Base-by-base conservation (phyloP, 2,888 invertebrate species). In the Pachliopta kotzebuea region DNA sequence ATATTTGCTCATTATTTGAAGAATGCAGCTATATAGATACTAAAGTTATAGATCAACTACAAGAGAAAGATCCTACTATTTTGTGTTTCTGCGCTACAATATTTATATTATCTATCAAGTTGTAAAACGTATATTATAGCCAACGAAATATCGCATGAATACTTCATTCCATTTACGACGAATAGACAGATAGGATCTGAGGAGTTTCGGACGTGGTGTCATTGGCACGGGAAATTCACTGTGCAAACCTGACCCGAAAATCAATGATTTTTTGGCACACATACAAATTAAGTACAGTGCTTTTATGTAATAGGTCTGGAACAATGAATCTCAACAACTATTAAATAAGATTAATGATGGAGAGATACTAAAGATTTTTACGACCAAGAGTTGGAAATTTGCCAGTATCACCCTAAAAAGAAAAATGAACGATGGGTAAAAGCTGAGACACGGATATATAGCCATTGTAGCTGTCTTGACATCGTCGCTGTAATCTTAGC, bases 401-500 rank as follows among this genome's bases (percentile, higher is more conserved):
- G 45, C 45, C 45, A 45, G n/a, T 45, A n/a, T 45, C 6, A n/a
- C 45, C 18, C 6, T 45, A 18, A 45, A 45, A n/a, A 45, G 45
- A 45, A 45, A 45, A 45, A 45, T 37, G 45, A 45, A n/a, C n/a
- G n/a, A 45, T 37, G 37, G 37, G 45, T 45, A n/a, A 45, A n/a
- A 45, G 45, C 45, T 45, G n/a, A 37, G 37, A 37, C 37, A 6
- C 6, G 45, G 45, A 45, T 18, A n/a, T 45, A n/a, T 45, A 45
- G 45, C n/a, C 11, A 18, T 8, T 45, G 45, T 42, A 42, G 3
- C 42, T 18, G 3, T n/a, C 45, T 45, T 6, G n/a, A 45, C 45
- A 18, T n/a, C 45, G 45, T 14, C n/a, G 18, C 11, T 4, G n/a
- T n/a, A 4, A n/a, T n/a, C n/a, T 45, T n/a, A 7, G n/a, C 18